phyloP scores from a whole-genome alignment of 2,113 vertebrate genomes.

The Amphiprion percula region DNA sequence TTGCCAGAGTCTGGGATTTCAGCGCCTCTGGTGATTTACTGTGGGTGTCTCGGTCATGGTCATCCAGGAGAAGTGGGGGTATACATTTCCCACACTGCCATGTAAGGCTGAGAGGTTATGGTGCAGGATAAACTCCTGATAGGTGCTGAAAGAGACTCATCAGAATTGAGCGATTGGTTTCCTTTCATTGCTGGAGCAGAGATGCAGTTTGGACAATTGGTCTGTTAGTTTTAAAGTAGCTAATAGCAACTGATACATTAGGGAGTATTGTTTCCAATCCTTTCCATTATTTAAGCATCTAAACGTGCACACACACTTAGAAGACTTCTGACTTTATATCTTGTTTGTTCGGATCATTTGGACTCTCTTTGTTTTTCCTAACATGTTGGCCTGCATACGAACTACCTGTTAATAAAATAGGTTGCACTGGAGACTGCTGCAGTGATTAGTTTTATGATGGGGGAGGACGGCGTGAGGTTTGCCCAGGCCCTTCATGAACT shows the following conservation, averaged over 20 bases:
- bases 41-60: conserved; percentile 71
- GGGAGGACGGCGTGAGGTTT: conserved; percentile 55
- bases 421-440: conserved; percentile 42
- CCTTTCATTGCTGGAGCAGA: conserved; percentile 27
- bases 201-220: not conserved
- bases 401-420: conserved; percentile 40
- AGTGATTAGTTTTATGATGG: conserved; percentile 61
- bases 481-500: conserved; percentile 62
- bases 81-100: conserved; percentile 69
- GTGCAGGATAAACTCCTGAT: conserved; percentile 51
- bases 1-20: conserved; percentile 75
- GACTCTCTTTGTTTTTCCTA: conserved; percentile 6
- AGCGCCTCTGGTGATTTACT: conserved; percentile 78
- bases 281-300: not conserved
- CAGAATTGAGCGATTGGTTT: conserved; percentile 37
- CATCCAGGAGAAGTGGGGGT: conserved; percentile 60
- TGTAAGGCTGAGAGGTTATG: conserved; percentile 54
- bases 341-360: not conserved
- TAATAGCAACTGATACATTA: not conserved
- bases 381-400: not conserved
- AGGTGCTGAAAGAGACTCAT: conserved; percentile 52
- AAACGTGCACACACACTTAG: not conserved
- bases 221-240: not conserved
- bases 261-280: not conserved
- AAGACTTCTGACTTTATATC: not conserved